Conservation (phyloP, 2,797 vertebrate species). For the Falco cherrug region DNA sequence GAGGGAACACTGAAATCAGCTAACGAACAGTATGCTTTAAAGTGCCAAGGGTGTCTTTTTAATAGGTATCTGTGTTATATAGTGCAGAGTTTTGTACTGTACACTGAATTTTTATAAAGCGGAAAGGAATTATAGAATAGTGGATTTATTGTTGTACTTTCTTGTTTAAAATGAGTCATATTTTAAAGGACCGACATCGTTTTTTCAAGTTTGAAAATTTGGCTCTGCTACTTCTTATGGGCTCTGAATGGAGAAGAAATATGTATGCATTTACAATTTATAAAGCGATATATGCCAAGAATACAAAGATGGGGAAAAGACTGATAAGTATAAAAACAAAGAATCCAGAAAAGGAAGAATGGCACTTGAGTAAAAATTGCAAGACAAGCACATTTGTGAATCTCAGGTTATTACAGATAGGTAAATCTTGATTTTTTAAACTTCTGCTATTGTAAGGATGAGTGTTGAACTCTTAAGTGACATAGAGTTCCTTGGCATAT, state of each 20-base stretch:
- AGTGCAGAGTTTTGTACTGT: not conserved
- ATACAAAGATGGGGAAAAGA: not conserved
- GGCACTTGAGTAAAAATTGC: not conserved
- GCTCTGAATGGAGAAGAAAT: not conserved
- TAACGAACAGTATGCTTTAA: not conserved
- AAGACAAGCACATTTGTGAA: not conserved
- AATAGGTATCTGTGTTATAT: not conserved
- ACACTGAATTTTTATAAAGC: not conserved
- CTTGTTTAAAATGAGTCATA: not conserved
- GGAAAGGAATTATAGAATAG: not conserved
- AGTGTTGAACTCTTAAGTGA: not conserved
- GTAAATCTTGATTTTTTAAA: not conserved
- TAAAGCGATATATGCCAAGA: not conserved
- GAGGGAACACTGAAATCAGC: not conserved
- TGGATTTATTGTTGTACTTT: not conserved
- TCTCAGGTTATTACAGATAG: not conserved
- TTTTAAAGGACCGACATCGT: not conserved
- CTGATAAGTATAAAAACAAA: not conserved
- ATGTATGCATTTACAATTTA: not conserved
- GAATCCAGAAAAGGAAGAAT: not conserved
- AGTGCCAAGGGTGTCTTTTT: not conserved
- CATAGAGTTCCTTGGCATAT: not conserved
- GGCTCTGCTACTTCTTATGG: not conserved
- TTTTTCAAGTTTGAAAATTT: not conserved
- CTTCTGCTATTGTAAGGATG: not conserved